Percentiles rank a stretch among this genome's conserved stretches.
Evolutionary conservation across 2,113 vertebrate genomes (phyloP).

Genomic region (Apodemus sylvaticus): DNA sequence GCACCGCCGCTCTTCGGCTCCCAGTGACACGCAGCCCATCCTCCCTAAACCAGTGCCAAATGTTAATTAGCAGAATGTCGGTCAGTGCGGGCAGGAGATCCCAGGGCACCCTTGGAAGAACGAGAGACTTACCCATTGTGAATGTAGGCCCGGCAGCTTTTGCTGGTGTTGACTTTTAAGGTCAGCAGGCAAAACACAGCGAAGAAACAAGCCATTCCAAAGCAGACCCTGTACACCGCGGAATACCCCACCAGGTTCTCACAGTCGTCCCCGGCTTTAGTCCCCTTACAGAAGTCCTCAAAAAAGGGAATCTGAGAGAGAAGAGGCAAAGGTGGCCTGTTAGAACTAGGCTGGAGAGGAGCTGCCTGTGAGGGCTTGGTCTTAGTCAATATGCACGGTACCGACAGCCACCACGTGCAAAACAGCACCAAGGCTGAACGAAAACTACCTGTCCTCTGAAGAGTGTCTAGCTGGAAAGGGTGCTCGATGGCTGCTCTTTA

Average conservation of each 20-base stretch:
- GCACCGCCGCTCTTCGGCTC: not conserved
- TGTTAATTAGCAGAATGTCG: not conserved
- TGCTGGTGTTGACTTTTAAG: constrained; percentile 91
- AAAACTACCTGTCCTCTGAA: not conserved
- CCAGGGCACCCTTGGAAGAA: not conserved
- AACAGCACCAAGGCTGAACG: not conserved
- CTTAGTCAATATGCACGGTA: not conserved
- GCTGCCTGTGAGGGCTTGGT: not conserved
- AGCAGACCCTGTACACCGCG: constrained; percentile 97
- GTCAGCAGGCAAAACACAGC: constrained; percentile 93
- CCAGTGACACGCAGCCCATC: not conserved
- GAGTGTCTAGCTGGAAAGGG: not conserved
- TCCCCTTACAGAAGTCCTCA: constrained; percentile 88
- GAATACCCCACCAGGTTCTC: constrained; percentile 95
- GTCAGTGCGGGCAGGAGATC: not conserved
- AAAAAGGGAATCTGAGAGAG: constrained; percentile 92
- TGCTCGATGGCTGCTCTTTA: no score
- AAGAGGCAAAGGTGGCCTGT: not conserved
- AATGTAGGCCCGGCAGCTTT: constrained; percentile 92
- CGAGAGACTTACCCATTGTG: constrained; percentile 93
- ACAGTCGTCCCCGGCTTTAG: constrained; percentile 93
- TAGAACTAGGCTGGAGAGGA: not conserved
- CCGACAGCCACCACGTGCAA: rapidly evolving
- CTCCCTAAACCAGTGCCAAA: not conserved
- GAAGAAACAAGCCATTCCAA: constrained; percentile 99